Evolutionary conservation across 2,888 invertebrate genomes (phyloP).

Genomic region (Gryllus longicercus): DNA sequence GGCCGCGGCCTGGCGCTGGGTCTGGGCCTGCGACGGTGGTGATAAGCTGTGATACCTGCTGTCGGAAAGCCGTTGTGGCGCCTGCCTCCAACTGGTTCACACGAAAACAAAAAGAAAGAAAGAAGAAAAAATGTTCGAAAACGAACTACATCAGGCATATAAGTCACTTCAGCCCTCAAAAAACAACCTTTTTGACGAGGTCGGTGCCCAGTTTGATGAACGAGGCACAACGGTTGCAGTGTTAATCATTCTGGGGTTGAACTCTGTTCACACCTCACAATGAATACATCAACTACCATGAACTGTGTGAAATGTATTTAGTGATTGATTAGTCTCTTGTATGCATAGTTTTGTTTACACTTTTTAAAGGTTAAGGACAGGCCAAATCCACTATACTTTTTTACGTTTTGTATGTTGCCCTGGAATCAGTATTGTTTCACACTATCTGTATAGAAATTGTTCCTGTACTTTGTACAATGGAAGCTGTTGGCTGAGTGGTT

Average conservation of each 20-base stretch:
- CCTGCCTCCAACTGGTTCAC: neutral
- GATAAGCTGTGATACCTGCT: neutral
- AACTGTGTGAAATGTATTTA: constrained; percentile 3
- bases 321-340: constrained; percentile 2
- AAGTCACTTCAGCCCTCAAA: neutral
- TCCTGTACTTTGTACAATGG: constrained; percentile 17
- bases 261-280: neutral
- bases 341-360: constrained; percentile 17
- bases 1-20: neutral
- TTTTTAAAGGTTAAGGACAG: constrained; percentile 8
- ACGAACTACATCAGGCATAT: too few species aligned
- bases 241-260: neutral
- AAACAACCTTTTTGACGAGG: neutral
- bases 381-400: constrained; percentile 19
- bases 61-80: neutral
- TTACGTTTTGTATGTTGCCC: constrained; percentile 20
- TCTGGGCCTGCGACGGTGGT: neutral
- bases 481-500: neutral
- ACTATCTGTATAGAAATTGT: constrained; percentile 6
- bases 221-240: neutral
- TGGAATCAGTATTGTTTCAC: constrained; percentile 22
- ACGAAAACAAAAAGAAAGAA: too few species aligned
- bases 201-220: neutral
- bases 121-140: too few species aligned
- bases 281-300: neutral